A percentile compares a stretch with the other conserved stretches of the same genome.
These are phyloP conservation scores for Meloidogyne hapla DNA, from an alignment of 1,140 invertebrate genomes.

Conservation along the genomic window DNA sequence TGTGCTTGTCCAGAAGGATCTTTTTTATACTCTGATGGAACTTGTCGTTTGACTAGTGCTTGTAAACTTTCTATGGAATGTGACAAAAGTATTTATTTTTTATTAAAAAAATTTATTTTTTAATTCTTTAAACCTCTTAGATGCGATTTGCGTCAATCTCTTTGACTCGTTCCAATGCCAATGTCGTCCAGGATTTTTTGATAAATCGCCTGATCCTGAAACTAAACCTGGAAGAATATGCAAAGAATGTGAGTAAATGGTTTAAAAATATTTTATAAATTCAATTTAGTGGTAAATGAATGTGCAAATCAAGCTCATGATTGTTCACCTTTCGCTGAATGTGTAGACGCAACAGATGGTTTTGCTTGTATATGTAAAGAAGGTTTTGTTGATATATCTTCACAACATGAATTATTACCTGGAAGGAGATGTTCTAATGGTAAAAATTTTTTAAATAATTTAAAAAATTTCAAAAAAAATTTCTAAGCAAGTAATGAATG, in stretches of 20 bases:
- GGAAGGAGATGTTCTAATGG: conserved; percentile 61
- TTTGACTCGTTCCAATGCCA: conserved; percentile 63
- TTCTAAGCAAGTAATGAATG: conserved; percentile 63
- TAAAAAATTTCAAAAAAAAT: conserved; percentile 1
- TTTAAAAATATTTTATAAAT: not conserved
- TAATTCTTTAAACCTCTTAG: not conserved
- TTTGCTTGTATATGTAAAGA: conserved; percentile 64
- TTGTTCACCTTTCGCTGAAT: conserved; percentile 64
- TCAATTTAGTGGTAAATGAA: conserved; percentile 64
- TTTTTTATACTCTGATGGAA: conserved; percentile 56
- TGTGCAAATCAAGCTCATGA: conserved; percentile 55
- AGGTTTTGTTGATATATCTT: conserved; percentile 64
- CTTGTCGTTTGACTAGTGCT: conserved; percentile 52
- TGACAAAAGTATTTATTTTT: conserved; percentile 46
- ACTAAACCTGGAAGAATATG: conserved; percentile 54
- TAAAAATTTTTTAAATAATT: conserved; percentile 27
- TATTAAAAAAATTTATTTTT: not conserved
- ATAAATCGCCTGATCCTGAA: conserved; percentile 58
- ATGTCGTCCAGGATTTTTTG: conserved; percentile 57
- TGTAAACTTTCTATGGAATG: conserved; percentile 52
- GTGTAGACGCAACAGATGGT: conserved; percentile 63
- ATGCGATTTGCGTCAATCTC: conserved; percentile 58
- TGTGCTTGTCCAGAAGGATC: conserved; percentile 52
- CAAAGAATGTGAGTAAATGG: conserved; percentile 57
- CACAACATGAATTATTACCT: conserved; percentile 53